These are phyloP conservation scores for Epistrophe grossulariae DNA, from an alignment of 2,888 invertebrate genomes.

Conservation along the genomic window DNA sequence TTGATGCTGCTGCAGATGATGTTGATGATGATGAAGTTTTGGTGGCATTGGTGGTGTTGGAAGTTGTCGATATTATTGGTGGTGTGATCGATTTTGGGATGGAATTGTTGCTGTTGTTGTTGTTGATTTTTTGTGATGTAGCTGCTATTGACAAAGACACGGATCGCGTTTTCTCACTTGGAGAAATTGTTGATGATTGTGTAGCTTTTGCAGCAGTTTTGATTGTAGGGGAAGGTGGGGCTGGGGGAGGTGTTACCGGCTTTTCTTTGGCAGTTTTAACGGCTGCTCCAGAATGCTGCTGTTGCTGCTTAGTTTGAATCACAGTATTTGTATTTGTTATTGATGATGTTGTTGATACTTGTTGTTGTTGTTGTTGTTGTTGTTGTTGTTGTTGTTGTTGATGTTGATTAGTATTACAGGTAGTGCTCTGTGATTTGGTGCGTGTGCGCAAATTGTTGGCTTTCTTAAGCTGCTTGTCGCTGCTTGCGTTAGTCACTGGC, in stretches of 20 bases:
- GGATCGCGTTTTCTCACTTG: constrained; percentile 63
- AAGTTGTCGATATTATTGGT: constrained; percentile 71
- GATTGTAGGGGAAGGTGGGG: constrained; percentile 44
- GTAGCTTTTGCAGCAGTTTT: constrained; percentile 71
- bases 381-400: constrained; percentile 67
- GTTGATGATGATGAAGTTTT: constrained; percentile 69
- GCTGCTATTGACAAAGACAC: constrained; percentile 70
- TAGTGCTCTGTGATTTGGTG: constrained; percentile 69
- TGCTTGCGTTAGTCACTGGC: constrained; percentile 49
- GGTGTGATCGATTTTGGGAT: constrained; percentile 72
- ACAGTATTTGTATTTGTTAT: constrained; percentile 31
- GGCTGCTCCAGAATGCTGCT: constrained; percentile 64
- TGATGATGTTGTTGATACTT: constrained; percentile 50
- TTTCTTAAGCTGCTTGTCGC: constrained; percentile 67
- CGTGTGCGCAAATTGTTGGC: constrained; percentile 66
- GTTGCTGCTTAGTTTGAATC: constrained; percentile 67
- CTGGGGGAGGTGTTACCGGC: constrained; percentile 66
- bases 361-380: constrained; percentile 69
- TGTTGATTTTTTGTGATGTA: constrained; percentile 61
- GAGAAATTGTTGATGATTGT: constrained; percentile 76
- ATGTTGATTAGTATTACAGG: constrained; percentile 61
- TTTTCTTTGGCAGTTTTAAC: constrained; percentile 60
- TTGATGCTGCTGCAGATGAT: constrained; percentile 76
- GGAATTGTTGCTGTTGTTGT: constrained; percentile 66
- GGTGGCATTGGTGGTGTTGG: constrained; percentile 55